A percentile compares a stretch with the other conserved stretches of the same genome.
Evolutionary conservation across 2,888 invertebrate genomes (phyloP).

Genomic region (Subacronicta megacephala): DNA sequence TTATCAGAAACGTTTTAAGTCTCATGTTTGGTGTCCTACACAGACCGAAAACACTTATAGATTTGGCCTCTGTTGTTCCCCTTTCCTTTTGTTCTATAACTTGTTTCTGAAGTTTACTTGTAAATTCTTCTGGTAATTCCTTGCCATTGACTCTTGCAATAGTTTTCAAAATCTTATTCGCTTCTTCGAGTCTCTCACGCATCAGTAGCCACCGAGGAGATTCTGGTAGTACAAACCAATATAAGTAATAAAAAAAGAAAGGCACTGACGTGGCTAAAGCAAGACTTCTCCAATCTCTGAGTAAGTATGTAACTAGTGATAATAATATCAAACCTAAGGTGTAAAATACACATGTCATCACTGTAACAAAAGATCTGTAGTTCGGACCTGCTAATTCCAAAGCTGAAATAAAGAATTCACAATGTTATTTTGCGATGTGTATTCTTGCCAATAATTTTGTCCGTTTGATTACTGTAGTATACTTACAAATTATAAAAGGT

Average conservation of each 20-base stretch:
- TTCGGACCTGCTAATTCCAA: constrained; percentile 97
- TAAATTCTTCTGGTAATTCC: constrained; percentile 93
- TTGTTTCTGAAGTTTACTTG: constrained; percentile 92
- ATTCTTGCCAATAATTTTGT: neutral
- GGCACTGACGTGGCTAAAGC: constrained; percentile 95
- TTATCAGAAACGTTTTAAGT: constrained; percentile 95
- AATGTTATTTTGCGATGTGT: neutral
- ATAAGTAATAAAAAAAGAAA: constrained; percentile 95
- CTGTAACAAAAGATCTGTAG: constrained; percentile 97
- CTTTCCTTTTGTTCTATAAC: constrained; percentile 91
- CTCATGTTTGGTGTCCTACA: constrained; percentile 96
- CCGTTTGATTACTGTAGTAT: constrained; percentile 14
- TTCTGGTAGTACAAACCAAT: constrained; percentile 96
- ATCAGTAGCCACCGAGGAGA: constrained; percentile 97
- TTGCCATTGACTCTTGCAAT: constrained; percentile 94
- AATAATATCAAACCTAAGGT: constrained; percentile 95
- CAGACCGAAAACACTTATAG: constrained; percentile 90
- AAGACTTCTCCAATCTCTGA: constrained; percentile 95
- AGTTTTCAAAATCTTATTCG: constrained; percentile 93
- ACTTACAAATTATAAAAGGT: constrained; percentile 97
- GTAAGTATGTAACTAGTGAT: constrained; percentile 95
- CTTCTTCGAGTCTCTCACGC: constrained; percentile 94
- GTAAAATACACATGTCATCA: constrained; percentile 97
- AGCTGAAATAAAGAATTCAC: constrained; percentile 88
- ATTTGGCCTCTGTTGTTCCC: constrained; percentile 76